Percentiles rank a stretch among this genome's conserved stretches.
phyloP scores from a whole-genome alignment of 2,113 vertebrate genomes.

The Leuciscus idus region DNA sequence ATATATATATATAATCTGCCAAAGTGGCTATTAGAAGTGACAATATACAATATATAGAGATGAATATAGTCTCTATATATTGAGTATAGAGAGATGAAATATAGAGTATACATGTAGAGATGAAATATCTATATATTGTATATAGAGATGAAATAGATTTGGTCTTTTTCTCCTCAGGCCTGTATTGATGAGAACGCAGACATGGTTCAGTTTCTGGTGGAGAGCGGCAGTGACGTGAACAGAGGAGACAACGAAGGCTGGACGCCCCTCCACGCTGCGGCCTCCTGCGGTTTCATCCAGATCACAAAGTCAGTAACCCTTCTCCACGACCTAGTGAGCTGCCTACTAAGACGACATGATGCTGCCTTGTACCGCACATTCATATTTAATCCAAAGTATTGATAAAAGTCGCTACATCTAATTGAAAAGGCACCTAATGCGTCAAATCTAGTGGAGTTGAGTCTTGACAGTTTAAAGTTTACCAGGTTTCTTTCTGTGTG shows the following conservation, averaged over 20 bases:
- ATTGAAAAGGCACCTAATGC: not conserved
- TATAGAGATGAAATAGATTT: not conserved
- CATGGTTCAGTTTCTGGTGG: slow-evolving; percentile 85
- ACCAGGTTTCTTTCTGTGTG: not conserved
- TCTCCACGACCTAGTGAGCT: not conserved
- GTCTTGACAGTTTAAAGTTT: not conserved
- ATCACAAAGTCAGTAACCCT: slow-evolving; percentile 77
- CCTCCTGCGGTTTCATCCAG: slow-evolving; percentile 82
- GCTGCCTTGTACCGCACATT: too few species aligned
- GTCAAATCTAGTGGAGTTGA: not conserved
- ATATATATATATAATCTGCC: too few species aligned
- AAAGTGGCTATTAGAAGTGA: too few species aligned
- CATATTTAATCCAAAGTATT: not conserved
- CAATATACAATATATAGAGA: too few species aligned
- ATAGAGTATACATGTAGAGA: too few species aligned
- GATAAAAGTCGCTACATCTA: not conserved
- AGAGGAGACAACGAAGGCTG: slow-evolving; percentile 84
- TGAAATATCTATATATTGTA: not conserved
- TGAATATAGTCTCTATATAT: not conserved
- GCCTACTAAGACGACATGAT: not conserved
- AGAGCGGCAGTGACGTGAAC: slow-evolving; percentile 81
- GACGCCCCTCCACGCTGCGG: slow-evolving; percentile 83
- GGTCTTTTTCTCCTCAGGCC: slow-evolving; percentile 69
- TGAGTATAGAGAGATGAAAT: not conserved
- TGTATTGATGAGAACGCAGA: slow-evolving; percentile 85